Evolutionary conservation across 1,140 invertebrate genomes (phyloP).

Genomic region (Hormaphis cornu): DNA sequence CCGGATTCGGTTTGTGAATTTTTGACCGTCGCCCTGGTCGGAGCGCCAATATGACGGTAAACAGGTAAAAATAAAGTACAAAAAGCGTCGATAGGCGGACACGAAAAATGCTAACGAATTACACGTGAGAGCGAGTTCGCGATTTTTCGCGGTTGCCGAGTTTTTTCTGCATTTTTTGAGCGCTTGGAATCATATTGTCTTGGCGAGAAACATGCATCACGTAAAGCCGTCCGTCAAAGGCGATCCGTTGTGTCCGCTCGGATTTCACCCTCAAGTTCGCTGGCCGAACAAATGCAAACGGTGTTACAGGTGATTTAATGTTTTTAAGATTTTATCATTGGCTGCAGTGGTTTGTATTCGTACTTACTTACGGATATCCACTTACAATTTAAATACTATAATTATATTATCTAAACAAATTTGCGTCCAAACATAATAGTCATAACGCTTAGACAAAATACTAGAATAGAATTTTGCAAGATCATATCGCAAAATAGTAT

Average conservation of each 20-base stretch:
- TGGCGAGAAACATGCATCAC: constrained; percentile 56
- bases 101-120: background rate
- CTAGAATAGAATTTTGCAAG: too few relatives aligned
- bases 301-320: constrained; percentile 62
- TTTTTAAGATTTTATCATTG: background rate
- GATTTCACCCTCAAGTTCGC: constrained; percentile 86
- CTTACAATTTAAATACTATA: too few relatives aligned
- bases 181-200: background rate
- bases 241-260: constrained; percentile 78
- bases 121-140: background rate
- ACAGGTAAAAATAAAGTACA: background rate
- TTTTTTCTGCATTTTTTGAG: background rate
- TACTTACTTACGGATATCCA: too few relatives aligned
- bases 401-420: too few relatives aligned
- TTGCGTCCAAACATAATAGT: too few relatives aligned
- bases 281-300: constrained; percentile 87
- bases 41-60: background rate
- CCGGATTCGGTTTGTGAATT: background rate
- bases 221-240: constrained; percentile 69
- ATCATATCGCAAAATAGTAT: too few relatives aligned
- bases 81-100: too few relatives aligned
- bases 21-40: too few relatives aligned
- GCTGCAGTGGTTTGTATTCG: too few relatives aligned
- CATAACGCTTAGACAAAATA: too few relatives aligned
- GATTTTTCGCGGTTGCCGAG: background rate